A percentile compares a stretch with the other conserved stretches of the same genome.
phyloP scores from a whole-genome alignment of 2,888 invertebrate genomes.

The Quadroppia sp. region DNA sequence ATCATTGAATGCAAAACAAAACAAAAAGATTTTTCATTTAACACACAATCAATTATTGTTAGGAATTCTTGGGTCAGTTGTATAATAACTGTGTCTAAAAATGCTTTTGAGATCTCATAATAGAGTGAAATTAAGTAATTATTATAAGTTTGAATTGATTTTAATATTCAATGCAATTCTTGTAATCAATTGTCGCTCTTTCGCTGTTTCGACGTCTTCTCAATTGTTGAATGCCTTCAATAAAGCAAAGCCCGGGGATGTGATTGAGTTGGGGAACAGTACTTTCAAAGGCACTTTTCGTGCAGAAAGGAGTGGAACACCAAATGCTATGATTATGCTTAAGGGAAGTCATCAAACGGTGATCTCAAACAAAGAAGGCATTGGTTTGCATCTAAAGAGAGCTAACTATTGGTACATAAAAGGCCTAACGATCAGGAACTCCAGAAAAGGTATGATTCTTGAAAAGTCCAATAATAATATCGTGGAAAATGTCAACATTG shows the following conservation, averaged over 20 bases:
- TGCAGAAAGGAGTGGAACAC: slow-evolving; percentile 1
- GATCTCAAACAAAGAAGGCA: neutral
- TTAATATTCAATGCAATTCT: neutral
- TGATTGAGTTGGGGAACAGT: neutral
- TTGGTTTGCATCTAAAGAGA: slow-evolving; percentile 16
- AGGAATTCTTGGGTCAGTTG: neutral
- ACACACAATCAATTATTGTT: neutral
- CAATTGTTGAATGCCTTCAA: slow-evolving; percentile 20
- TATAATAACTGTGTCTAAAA: too few species aligned
- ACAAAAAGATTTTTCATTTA: too few species aligned
- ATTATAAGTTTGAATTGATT: neutral
- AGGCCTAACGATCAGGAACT: slow-evolving; percentile 17
- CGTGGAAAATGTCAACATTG: slow-evolving; percentile 14
- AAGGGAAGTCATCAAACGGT: slow-evolving; percentile 2
- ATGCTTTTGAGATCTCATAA: too few species aligned
- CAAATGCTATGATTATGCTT: slow-evolving; percentile 2
- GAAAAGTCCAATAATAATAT: slow-evolving; percentile 29
- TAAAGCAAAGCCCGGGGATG: slow-evolving; percentile 29
- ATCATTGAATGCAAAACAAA: too few species aligned
- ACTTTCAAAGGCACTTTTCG: slow-evolving; percentile 17
- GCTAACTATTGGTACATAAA: slow-evolving; percentile 32
- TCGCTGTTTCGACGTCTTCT: neutral
- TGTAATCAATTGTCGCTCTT: neutral
- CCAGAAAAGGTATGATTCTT: slow-evolving; percentile 28
- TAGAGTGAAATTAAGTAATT: too few species aligned